phyloP scores from a whole-genome alignment of 2,113 vertebrate genomes.

The Corvus moneduloides region DNA sequence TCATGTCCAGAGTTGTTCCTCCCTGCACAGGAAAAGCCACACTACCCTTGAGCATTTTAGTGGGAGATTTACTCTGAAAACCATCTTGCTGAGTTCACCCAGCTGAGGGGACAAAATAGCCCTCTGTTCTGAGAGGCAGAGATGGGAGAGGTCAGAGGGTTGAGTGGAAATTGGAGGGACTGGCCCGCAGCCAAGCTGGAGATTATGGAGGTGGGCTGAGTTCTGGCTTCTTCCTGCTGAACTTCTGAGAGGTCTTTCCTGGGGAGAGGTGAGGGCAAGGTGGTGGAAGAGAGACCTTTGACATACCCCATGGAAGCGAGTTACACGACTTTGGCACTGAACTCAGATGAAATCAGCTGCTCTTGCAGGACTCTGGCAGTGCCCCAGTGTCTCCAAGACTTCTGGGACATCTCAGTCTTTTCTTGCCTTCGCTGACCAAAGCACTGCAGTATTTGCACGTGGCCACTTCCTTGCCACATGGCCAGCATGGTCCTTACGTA shows the following conservation, averaged over 20 bases:
- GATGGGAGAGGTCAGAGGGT: not conserved
- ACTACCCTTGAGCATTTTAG: not conserved
- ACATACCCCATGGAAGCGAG: fast-evolving
- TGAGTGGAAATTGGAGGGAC: not conserved
- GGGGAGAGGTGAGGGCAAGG: not conserved
- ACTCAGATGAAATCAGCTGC: not conserved
- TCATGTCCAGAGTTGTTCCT: not conserved
- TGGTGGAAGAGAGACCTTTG: not conserved
- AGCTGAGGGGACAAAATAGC: not conserved
- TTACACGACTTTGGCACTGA: not conserved
- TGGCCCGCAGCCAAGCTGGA: not conserved
- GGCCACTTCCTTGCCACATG: not conserved
- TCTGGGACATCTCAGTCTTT: not conserved
- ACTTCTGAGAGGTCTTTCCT: not conserved
- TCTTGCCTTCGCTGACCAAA: not conserved
- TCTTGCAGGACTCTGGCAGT: not conserved
- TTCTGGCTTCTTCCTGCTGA: not conserved
- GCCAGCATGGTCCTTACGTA: not conserved
- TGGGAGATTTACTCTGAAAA: not conserved
- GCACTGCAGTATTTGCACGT: not conserved
- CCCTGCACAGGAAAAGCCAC: not conserved
- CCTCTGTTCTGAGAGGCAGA: not conserved
- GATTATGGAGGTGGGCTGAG: not conserved
- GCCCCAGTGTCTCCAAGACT: fast-evolving
- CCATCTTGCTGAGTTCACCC: not conserved